Conservation (phyloP, 2,113 vertebrate genomes). For the Syngnathus typhle region DNA sequence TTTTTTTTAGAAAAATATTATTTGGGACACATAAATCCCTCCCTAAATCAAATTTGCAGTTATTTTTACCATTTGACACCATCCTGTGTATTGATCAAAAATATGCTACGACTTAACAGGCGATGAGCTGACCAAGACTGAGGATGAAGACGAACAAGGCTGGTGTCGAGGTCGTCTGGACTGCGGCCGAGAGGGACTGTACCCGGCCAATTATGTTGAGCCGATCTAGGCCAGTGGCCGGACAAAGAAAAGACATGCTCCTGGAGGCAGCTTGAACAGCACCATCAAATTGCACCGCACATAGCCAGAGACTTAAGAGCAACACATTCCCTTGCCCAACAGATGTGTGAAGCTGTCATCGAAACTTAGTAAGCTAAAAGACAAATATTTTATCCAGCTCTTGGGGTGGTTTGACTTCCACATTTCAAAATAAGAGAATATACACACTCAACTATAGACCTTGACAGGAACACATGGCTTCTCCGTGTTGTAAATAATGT, state of each 20-base stretch:
- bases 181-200: slow-evolving; percentile 88
- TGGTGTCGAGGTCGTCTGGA: slow-evolving; percentile 98
- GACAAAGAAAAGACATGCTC: slow-evolving; percentile 59
- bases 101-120: slow-evolving; percentile 65
- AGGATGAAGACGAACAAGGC: slow-evolving; percentile 95
- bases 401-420: slow-evolving; percentile 55
- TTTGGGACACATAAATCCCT: too few relatives aligned
- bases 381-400: slow-evolving; percentile 69
- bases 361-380: slow-evolving; percentile 71
- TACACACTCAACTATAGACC: slow-evolving; percentile 56
- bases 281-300: slow-evolving; percentile 63
- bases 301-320: slow-evolving; percentile 75
- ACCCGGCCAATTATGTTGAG: slow-evolving; percentile 98
- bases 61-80: background rate
- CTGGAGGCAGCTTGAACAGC: slow-evolving; percentile 73
- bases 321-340: slow-evolving; percentile 68
- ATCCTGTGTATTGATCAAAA: slow-evolving; percentile 5
- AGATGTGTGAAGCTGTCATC: slow-evolving; percentile 70
- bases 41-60: too few relatives aligned
- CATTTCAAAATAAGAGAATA: slow-evolving; percentile 55
- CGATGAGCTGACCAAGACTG: slow-evolving; percentile 92
- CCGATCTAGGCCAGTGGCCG: slow-evolving; percentile 75
- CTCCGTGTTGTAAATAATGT: slow-evolving; percentile 59
- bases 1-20: too few relatives aligned
- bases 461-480: slow-evolving; percentile 69